Conservation (phyloP, 2,113 vertebrate genomes). For the mouse (Mus musculus) region DNA sequence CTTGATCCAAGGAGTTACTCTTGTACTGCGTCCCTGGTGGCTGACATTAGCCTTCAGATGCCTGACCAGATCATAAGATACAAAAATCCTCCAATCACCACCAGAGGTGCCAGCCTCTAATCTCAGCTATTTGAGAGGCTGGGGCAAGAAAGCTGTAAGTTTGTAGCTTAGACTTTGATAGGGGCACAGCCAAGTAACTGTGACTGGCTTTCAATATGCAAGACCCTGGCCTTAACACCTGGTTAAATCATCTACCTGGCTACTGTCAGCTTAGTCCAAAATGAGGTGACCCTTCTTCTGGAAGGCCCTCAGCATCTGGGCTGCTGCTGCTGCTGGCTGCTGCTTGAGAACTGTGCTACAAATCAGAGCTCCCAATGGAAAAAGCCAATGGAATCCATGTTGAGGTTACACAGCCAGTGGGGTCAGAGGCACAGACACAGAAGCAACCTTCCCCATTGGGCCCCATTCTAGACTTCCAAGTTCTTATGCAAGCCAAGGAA, state of each 20-base stretch:
- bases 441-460: background rate
- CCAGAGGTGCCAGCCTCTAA: background rate
- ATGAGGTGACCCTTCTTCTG: background rate
- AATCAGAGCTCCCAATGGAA: background rate
- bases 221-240: background rate
- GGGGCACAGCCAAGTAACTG: background rate
- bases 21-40: background rate
- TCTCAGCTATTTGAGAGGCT: background rate
- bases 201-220: background rate
- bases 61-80: background rate
- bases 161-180: background rate
- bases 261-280: slow-evolving; percentile 30
- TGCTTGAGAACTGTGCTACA: background rate
- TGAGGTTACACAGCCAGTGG: background rate
- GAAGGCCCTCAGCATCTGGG: background rate
- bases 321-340: background rate
- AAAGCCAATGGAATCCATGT: background rate
- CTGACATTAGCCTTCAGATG: background rate
- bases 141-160: background rate
- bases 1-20: background rate
- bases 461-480: background rate
- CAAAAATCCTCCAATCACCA: background rate
- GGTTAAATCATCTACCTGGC: background rate
- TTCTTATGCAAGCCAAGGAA: background rate
- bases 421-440: background rate